Evolutionary conservation across 92 coral and sea anemone genomes (phyloP).

Genomic region (Paramuricea clavata): DNA sequence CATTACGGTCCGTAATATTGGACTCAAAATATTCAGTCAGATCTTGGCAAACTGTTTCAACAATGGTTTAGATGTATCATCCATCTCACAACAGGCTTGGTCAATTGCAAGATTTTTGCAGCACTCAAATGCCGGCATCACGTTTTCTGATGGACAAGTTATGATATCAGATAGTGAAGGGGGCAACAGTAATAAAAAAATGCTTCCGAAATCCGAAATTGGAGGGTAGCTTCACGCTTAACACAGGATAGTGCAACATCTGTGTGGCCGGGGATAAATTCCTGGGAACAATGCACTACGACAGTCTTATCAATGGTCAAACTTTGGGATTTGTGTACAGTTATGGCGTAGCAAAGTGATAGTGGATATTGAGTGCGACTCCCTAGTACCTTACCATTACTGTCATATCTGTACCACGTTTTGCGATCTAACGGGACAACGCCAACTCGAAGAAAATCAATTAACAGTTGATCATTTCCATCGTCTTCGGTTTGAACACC

Average conservation of each 20-base stretch:
- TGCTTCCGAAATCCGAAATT: slow-evolving; percentile 29
- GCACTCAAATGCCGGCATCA: background rate
- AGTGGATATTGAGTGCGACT: slow-evolving; percentile 52
- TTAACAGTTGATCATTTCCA: background rate
- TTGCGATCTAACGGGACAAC: slow-evolving; percentile 36
- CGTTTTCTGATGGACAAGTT: background rate
- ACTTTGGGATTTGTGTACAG: slow-evolving; percentile 24
- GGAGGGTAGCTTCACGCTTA: slow-evolving; percentile 46
- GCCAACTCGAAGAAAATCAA: slow-evolving; percentile 43
- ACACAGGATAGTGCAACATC: slow-evolving; percentile 47
- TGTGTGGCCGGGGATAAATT: slow-evolving; percentile 40
- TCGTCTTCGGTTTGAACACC: background rate
- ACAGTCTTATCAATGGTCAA: slow-evolving; percentile 19
- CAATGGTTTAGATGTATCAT: background rate
- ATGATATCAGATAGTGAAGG: background rate
- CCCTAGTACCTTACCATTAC: slow-evolving; percentile 46
- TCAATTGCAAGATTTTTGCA: background rate
- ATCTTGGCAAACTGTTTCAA: background rate
- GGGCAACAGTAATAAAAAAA: slow-evolving; percentile 3
- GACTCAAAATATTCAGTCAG: background rate
- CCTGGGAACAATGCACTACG: slow-evolving; percentile 31
- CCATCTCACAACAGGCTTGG: background rate
- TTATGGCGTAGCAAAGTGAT: slow-evolving; percentile 22
- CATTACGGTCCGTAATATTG: background rate
- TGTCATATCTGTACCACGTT: slow-evolving; percentile 44